These are phyloP conservation scores for Allacma fusca DNA, from an alignment of 2,888 invertebrate species.

Conservation along the genomic window DNA sequence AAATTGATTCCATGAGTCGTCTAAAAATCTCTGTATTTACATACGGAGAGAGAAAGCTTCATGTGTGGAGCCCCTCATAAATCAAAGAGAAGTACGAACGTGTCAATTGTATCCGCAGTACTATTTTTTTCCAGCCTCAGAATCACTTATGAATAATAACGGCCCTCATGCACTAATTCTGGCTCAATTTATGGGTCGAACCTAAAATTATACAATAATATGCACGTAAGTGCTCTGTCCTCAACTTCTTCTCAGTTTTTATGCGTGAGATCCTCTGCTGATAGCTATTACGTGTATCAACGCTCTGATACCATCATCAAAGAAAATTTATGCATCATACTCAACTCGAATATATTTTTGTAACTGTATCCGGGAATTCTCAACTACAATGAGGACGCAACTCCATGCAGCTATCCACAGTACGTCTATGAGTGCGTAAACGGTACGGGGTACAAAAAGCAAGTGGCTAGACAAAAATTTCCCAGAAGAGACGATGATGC, in stretches of 20 bases:
- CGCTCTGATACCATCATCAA: no score
- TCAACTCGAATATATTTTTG: no score
- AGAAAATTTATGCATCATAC: no score
- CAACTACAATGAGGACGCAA: no score
- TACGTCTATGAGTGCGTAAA: no score
- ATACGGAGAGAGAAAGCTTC: background rate
- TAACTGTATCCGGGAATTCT: no score
- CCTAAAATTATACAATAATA: conserved; percentile 19
- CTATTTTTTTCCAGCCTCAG: background rate
- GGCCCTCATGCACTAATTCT: conserved; percentile 20
- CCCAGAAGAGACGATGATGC: background rate
- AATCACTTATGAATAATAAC: conserved; percentile 19
- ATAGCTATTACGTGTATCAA: no score
- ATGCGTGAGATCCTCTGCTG: no score
- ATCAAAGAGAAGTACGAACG: conserved; percentile 24
- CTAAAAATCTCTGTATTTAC: no score
- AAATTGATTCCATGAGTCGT: conserved; percentile 26
- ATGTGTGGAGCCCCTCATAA: background rate
- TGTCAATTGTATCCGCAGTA: conserved; percentile 23
- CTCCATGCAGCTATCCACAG: no score
- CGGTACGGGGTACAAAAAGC: no score
- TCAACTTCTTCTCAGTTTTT: background rate
- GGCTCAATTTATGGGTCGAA: background rate
- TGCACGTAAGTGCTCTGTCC: background rate
- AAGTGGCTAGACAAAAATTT: background rate